Conservation (phyloP, 2,113 vertebrate genomes). For the Labeo catla region DNA sequence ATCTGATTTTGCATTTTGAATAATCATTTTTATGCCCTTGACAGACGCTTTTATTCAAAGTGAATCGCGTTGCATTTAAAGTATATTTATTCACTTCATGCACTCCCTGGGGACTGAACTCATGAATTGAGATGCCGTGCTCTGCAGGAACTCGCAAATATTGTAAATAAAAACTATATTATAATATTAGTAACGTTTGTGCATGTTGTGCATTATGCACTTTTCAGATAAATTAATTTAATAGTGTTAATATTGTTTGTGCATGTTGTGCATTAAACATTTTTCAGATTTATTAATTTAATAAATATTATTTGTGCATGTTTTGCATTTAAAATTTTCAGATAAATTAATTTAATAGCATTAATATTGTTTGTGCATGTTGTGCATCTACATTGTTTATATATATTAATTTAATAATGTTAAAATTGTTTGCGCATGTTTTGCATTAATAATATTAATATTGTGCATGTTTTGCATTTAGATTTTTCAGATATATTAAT, state of each 20-base stretch:
- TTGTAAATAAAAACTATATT: background rate
- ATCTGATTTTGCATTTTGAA: background rate
- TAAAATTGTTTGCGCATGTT: background rate
- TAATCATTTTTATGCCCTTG: background rate
- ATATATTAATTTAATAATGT: background rate
- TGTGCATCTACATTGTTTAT: background rate
- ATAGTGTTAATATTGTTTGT: background rate
- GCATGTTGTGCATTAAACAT: background rate
- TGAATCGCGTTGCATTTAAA: background rate
- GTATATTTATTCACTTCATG: conserved; percentile 7
- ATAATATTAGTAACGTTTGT: background rate
- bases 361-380: background rate
- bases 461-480: background rate
- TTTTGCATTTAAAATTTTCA: background rate
- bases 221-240: background rate
- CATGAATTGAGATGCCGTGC: background rate
- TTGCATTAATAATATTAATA: background rate
- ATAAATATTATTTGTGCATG: background rate
- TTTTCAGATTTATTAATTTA: background rate
- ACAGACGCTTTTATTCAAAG: background rate
- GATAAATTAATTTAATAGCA: background rate
- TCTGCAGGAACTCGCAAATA: background rate
- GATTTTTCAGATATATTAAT: background rate
- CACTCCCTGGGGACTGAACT: background rate
- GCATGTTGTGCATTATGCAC: background rate